phyloP scores from a whole-genome alignment of 2,113 vertebrate genomes.

The Speoplatyrhinus poulsoni region DNA sequence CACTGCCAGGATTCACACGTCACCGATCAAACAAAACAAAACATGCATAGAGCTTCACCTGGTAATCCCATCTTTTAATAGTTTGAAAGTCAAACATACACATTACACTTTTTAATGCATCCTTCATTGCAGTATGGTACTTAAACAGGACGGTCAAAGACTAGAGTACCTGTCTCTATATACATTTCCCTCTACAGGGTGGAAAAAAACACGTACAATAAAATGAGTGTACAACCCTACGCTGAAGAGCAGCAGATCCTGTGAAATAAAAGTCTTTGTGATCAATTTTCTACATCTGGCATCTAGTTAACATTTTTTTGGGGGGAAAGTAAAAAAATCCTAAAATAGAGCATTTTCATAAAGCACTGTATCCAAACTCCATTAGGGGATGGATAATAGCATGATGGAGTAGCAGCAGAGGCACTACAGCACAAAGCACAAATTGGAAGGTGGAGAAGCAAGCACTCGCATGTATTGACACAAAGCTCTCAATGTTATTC shows the following conservation, averaged over 20 bases:
- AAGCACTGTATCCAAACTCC: conserved; percentile 10
- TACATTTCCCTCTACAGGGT: conserved; percentile 5
- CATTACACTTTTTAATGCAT: conserved; percentile 1
- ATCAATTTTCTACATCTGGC: neutral
- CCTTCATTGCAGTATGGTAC: conserved; percentile 6
- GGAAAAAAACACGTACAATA: neutral
- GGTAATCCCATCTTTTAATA: conserved; percentile 15
- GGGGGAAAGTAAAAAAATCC: neutral
- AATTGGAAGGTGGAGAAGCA: conserved; percentile 13
- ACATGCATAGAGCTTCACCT: conserved; percentile 39
- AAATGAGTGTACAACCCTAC: neutral
- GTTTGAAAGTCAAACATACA: conserved; percentile 30
- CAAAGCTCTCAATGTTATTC: conserved; percentile 26
- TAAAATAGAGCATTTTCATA: neutral
- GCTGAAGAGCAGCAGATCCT: conserved; percentile 7
- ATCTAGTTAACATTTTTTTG: neutral
- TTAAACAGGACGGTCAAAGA: conserved; percentile 29
- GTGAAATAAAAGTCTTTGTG: conserved; percentile 7
- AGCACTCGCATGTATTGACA: conserved; percentile 16
- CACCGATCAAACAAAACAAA: conserved; percentile 14
- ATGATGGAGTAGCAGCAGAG: conserved; percentile 19
- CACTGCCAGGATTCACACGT: conserved; percentile 19
- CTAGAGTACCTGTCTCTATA: conserved; percentile 31
- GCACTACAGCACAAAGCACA: conserved; percentile 47
- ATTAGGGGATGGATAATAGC: conserved; percentile 22